These are phyloP conservation scores for Melitaea cinxia DNA, from an alignment of 1,140 invertebrate genomes.

Conservation along the genomic window DNA sequence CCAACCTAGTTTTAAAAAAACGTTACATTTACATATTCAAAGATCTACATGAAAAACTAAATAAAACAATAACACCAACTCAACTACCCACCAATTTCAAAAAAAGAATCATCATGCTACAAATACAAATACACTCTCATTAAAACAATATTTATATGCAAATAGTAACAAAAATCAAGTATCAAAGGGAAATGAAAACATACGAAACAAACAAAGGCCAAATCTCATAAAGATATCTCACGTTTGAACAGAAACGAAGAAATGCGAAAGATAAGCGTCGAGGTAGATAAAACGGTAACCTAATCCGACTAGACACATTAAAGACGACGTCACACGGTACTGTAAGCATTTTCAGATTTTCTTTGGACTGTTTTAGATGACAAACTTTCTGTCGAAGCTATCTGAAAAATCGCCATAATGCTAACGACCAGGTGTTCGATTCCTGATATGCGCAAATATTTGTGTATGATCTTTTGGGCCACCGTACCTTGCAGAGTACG, in stretches of 20 bases:
- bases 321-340: not conserved
- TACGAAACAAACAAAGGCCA: not conserved
- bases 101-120: not conserved
- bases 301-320: conserved; percentile 1
- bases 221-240: conserved; percentile 8
- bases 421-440: too few relatives aligned
- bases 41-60: too few relatives aligned
- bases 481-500: too few relatives aligned
- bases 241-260: not conserved
- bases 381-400: too few relatives aligned
- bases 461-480: too few relatives aligned
- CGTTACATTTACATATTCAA: too few relatives aligned
- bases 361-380: too few relatives aligned
- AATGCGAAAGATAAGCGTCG: not conserved
- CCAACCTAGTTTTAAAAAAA: too few relatives aligned
- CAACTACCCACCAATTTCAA: not conserved
- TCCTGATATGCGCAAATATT: too few relatives aligned
- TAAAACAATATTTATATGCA: not conserved
- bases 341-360: too few relatives aligned
- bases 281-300: conserved; percentile 1
- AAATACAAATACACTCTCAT: not conserved
- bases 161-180: not conserved
- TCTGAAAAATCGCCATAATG: too few relatives aligned
- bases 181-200: not conserved
- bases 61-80: too few relatives aligned